Conservation (phyloP, 2,888 invertebrate genomes). For the Lasioglossum pauxillum region DNA sequence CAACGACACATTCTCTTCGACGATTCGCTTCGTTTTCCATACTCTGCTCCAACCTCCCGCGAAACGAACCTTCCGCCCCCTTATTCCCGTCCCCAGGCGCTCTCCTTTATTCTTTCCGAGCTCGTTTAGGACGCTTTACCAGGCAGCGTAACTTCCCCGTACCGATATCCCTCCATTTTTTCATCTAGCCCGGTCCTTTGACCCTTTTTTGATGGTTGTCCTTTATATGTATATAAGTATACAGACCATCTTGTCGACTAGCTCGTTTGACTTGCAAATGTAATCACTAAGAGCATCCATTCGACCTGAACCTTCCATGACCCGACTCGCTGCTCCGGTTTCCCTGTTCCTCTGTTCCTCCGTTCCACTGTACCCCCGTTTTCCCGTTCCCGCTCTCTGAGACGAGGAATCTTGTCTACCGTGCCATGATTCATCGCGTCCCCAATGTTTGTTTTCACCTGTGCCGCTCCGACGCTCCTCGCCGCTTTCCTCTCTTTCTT, state of each 20-base stretch:
- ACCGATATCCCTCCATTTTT: conserved; percentile 41
- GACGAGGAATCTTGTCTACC: conserved; percentile 37
- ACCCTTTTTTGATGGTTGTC: conserved; percentile 48
- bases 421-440: conserved; percentile 44
- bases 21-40: conserved; percentile 67
- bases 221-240: conserved; percentile 48
- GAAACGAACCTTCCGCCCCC: conserved; percentile 50
- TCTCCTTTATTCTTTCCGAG: background rate
- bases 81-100: background rate
- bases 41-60: conserved; percentile 54
- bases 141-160: conserved; percentile 24
- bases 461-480: background rate
- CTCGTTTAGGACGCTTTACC: conserved; percentile 27
- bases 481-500: background rate
- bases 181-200: conserved; percentile 23
- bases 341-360: conserved; percentile 37
- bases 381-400: conserved; percentile 28
- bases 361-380: background rate
- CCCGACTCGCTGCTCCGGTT: conserved; percentile 61
- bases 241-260: conserved; percentile 71
- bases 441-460: conserved; percentile 7
- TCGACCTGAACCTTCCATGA: conserved; percentile 71
- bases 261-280: conserved; percentile 82
- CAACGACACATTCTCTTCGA: conserved; percentile 63
- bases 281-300: conserved; percentile 81